Conservation (phyloP, 2,113 vertebrate species). For the Telmatochromis sp. region DNA sequence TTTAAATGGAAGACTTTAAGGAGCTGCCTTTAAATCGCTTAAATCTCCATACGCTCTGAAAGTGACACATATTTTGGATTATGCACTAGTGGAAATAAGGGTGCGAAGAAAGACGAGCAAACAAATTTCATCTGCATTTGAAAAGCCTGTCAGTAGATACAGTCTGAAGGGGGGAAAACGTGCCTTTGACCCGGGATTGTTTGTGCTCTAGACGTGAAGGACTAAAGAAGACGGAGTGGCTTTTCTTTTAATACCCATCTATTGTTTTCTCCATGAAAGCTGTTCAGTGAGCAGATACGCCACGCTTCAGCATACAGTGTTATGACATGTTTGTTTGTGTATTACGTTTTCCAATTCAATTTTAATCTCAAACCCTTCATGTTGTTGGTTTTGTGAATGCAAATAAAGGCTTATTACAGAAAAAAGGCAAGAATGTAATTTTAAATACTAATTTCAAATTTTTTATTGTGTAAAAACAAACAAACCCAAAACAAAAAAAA, state of each 20-base stretch:
- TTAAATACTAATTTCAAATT: neutral
- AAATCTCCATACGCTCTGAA: slow-evolving; percentile 42
- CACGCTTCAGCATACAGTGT: neutral
- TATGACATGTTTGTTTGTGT: neutral
- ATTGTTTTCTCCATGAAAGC: neutral
- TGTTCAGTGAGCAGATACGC: neutral
- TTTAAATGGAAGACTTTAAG: slow-evolving; percentile 55
- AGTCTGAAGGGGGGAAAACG: slow-evolving; percentile 13
- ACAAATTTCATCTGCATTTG: slow-evolving; percentile 49
- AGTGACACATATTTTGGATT: slow-evolving; percentile 54
- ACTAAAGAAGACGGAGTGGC: neutral
- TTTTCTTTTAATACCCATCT: neutral
- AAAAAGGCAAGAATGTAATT: neutral
- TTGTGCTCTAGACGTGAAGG: neutral
- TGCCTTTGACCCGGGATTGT: slow-evolving; percentile 10
- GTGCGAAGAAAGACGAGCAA: neutral
- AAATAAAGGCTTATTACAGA: neutral
- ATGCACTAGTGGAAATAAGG: slow-evolving; percentile 4
- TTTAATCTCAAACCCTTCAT: neutral
- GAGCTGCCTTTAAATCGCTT: slow-evolving; percentile 34
- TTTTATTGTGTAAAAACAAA: neutral
- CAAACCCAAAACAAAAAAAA: neutral
- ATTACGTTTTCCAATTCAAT: neutral
- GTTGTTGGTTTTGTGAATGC: neutral
- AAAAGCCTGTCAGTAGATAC: slow-evolving; percentile 32